Evolutionary conservation across 2,888 invertebrate genomes (phyloP), one percentile per base, ranked within the genome.

Genomic region (Cheilosia scutellata): DNA sequence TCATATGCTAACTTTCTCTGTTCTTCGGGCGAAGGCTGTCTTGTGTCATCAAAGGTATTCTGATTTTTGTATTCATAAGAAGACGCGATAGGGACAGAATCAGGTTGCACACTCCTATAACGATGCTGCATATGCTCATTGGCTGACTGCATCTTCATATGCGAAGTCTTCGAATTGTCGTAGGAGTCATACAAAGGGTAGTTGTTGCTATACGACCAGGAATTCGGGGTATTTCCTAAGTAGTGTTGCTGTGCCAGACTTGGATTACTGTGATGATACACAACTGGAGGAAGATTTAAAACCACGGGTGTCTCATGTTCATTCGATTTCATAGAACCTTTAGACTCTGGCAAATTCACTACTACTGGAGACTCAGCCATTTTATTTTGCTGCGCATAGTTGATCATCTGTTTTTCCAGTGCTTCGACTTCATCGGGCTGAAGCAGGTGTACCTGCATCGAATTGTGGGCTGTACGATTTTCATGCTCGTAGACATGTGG

Each of bases 261-360:
- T 9, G 33, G 47, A 53, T 44, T 62, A 2, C 25, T 71, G 31
- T 88, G 88, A 27, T 51, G 51, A 62, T 89, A 89, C 40, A 88
- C 88, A 5, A 88, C 78, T 16, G 88, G 82, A 27, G 88, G 88
- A 57, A 84, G 76, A 47, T 88, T 88, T 0, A 88, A 66, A 13
- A 88, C 78, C 1, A 88, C 60, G 1, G 87, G 87, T 13, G 40
- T 33, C 6, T 79, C 82, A 37, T 75, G 53, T 20, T 40, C 60
- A 1, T 55, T 53, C 16, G 74, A 49, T n/a, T 80, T 47, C 1
- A 33, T 13, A 4, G 42, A 20, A 11, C 74, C 75, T 9, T 74
- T 37, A 11, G 71, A 49, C 0, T 82, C 78, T 0, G 88, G 88
- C 20, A 89, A 78, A 29, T 87, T 87, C 3, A 88, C 83, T 5